Conservation (phyloP, 1,140 invertebrate genomes). For the Cephus cinctus region DNA sequence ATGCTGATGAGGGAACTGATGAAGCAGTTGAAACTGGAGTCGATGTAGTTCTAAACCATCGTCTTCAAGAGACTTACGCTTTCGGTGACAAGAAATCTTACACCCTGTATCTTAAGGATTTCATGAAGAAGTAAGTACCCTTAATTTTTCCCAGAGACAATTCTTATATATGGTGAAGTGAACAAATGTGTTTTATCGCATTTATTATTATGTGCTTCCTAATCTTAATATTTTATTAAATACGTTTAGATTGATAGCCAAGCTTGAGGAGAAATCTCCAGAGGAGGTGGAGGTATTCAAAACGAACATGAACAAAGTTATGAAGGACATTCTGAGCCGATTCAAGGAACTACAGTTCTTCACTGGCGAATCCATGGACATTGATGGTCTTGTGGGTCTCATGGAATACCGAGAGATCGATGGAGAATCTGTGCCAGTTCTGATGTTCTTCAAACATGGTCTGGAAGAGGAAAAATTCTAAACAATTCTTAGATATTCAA, state of each 20-base stretch:
- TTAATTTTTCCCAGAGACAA: constrained; percentile 9
- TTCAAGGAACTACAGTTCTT: constrained; percentile 95
- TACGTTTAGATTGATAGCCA: constrained; percentile 71
- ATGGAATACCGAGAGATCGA: constrained; percentile 91
- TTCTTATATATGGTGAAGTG: too few species aligned
- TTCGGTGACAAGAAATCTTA: constrained; percentile 89
- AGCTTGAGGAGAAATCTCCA: constrained; percentile 76
- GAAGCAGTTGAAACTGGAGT: constrained; percentile 75
- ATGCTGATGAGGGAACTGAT: constrained; percentile 83
- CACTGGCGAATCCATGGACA: constrained; percentile 93
- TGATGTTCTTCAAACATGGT: constrained; percentile 96
- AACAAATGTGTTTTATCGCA: neutral
- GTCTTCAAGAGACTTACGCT: constrained; percentile 82
- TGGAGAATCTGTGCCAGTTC: constrained; percentile 75
- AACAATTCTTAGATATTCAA: constrained; percentile 45
- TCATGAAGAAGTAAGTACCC: constrained; percentile 87
- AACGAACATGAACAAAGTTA: constrained; percentile 91
- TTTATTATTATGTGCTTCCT: constrained; percentile 6
- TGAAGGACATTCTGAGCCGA: constrained; percentile 88
- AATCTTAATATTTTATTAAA: constrained; percentile 25
- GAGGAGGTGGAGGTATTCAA: constrained; percentile 88
- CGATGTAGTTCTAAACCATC: constrained; percentile 91
- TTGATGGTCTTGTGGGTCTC: constrained; percentile 90
- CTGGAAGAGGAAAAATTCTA: constrained; percentile 94
- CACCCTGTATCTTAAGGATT: constrained; percentile 90